A percentile compares a stretch with the other conserved stretches of the same genome.
Evolutionary conservation across 2,888 invertebrate species (phyloP).

Genomic region (Pseudococcus longispinus): DNA sequence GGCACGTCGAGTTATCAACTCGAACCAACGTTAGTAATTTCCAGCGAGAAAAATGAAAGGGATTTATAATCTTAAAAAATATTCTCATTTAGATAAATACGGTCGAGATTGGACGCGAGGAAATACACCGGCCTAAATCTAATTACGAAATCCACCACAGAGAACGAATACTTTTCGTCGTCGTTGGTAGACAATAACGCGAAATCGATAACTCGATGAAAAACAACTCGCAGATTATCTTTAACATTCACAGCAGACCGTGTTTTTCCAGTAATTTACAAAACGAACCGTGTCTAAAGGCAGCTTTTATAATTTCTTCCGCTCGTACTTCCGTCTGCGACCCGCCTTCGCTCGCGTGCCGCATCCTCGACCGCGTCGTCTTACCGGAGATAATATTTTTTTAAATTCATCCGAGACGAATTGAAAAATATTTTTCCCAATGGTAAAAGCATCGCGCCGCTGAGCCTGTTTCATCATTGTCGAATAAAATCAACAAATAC

Average conservation of each 20-base stretch:
- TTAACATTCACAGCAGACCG: neutral
- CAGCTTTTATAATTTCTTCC: constrained; percentile 10
- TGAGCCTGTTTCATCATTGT: neutral
- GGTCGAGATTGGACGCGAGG: neutral
- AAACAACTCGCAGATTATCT: constrained; percentile 30
- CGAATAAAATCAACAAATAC: constrained; percentile 25
- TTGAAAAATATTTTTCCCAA: constrained; percentile 1
- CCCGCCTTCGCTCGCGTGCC: neutral
- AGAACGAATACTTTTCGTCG: neutral
- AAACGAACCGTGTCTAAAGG: constrained; percentile 32
- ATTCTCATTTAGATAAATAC: neutral
- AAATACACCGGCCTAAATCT: neutral
- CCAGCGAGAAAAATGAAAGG: neutral
- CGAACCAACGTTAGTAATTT: neutral
- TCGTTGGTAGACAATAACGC: constrained; percentile 7
- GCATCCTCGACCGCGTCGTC: neutral
- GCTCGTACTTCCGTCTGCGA: neutral
- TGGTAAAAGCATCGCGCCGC: neutral
- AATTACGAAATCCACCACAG: neutral
- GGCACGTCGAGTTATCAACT: neutral
- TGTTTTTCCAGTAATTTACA: constrained; percentile 25
- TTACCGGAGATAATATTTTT: constrained; percentile 8
- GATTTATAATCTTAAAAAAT: neutral
- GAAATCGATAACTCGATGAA: constrained; percentile 27
- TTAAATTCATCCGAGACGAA: constrained; percentile 36